Percentiles rank a stretch among this genome's conserved stretches.
Conservation (phyloP, 2,888 invertebrate species). For the Coelogynopora nodosa region DNA sequence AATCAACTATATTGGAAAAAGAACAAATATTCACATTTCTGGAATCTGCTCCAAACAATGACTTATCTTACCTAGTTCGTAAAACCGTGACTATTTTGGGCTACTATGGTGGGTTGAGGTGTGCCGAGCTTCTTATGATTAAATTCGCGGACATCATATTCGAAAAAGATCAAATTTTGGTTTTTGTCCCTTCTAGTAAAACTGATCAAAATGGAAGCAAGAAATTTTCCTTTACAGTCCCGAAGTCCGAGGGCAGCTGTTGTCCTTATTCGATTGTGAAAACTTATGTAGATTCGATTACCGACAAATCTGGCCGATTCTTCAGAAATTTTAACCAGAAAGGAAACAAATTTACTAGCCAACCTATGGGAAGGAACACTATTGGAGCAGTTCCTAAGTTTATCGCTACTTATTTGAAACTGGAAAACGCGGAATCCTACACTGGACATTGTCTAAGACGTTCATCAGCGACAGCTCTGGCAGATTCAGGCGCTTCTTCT, state of each 20-base stretch:
- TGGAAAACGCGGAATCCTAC: slow-evolving; percentile 29
- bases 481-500: slow-evolving; percentile 28
- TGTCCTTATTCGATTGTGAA: too few species aligned
- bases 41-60: neutral
- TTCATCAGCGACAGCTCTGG: slow-evolving; percentile 28
- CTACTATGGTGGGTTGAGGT: neutral
- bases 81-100: neutral
- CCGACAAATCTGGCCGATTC: neutral
- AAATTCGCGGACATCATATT: too few species aligned
- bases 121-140: neutral
- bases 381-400: slow-evolving; percentile 31
- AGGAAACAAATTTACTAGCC: neutral
- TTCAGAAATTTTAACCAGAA: neutral
- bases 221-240: too few species aligned
- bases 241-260: too few species aligned
- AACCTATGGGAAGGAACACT: slow-evolving; percentile 13
- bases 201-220: too few species aligned
- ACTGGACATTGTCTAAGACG: slow-evolving; percentile 31
- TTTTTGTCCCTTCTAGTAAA: too few species aligned
- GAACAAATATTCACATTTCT: neutral
- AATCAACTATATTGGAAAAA: neutral
- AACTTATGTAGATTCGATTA: neutral
- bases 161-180: too few species aligned
- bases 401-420: slow-evolving; percentile 31
- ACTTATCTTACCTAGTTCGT: neutral